These are phyloP conservation scores for Drosophila rhopaloa DNA, from an alignment of 1,140 invertebrate species.

Conservation along the genomic window DNA sequence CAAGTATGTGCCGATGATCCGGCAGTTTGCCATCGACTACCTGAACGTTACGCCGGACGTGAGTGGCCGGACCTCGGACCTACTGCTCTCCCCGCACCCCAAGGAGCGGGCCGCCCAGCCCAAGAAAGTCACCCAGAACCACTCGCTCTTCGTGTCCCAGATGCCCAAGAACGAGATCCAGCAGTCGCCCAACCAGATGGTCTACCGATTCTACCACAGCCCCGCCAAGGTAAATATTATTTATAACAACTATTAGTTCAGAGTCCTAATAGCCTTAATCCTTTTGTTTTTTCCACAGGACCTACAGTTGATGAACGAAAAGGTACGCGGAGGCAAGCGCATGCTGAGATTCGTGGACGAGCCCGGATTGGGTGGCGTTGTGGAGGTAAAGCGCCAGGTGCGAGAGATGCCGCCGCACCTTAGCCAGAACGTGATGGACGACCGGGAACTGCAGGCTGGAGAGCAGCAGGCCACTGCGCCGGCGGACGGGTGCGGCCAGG, in stretches of 20 bases:
- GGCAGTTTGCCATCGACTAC: slow-evolving; percentile 91
- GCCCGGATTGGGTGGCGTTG: neutral
- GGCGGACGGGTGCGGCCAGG: slow-evolving; percentile 6
- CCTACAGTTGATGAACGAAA: slow-evolving; percentile 67
- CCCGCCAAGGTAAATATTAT: slow-evolving; percentile 91
- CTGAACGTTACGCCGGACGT: slow-evolving; percentile 87
- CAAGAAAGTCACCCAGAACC: slow-evolving; percentile 88
- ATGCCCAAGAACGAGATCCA: slow-evolving; percentile 85
- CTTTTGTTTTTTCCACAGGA: slow-evolving; percentile 21
- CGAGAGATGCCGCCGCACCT: slow-evolving; percentile 29
- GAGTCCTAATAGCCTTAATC: neutral
- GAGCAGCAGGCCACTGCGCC: slow-evolving; percentile 6
- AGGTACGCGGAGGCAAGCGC: slow-evolving; percentile 65
- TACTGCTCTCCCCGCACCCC: slow-evolving; percentile 92
- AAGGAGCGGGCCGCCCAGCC: slow-evolving; percentile 86
- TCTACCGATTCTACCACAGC: slow-evolving; percentile 95
- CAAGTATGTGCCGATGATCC: slow-evolving; percentile 93
- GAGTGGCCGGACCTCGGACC: slow-evolving; percentile 84
- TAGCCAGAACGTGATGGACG: slow-evolving; percentile 19
- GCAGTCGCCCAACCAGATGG: slow-evolving; percentile 86
- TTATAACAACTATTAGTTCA: too few relatives aligned
- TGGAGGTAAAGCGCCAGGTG: slow-evolving; percentile 42
- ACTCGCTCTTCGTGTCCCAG: slow-evolving; percentile 90
- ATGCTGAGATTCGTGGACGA: slow-evolving; percentile 60
- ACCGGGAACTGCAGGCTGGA: slow-evolving; percentile 19